These are phyloP conservation scores for Ploceus nigricollis DNA, from an alignment of 2,113 vertebrate genomes.

Conservation along the genomic window DNA sequence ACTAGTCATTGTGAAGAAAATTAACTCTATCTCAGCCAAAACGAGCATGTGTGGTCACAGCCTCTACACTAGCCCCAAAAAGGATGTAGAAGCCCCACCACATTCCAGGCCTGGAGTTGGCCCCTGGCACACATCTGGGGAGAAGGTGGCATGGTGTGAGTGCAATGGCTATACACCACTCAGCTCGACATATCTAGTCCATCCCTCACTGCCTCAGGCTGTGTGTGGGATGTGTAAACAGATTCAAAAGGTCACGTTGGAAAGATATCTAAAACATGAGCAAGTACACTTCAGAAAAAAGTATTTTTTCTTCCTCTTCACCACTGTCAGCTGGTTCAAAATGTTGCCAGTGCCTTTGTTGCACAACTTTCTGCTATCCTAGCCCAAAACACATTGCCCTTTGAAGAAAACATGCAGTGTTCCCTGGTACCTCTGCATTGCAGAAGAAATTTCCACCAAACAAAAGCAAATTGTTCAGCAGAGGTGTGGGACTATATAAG, in stretches of 20 bases:
- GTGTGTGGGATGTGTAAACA: neutral
- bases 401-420: neutral
- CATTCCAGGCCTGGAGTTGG: rapidly evolving
- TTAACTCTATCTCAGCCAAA: neutral
- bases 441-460: neutral
- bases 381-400: neutral
- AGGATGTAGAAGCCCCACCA: neutral
- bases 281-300: neutral
- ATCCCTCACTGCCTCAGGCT: neutral
- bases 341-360: neutral
- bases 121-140: neutral
- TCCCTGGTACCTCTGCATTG: neutral
- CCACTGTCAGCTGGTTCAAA: neutral
- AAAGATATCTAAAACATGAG: neutral
- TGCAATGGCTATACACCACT: rapidly evolving
- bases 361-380: neutral
- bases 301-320: neutral
- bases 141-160: rapidly evolving
- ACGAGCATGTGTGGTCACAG: neutral
- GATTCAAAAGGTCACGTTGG: neutral
- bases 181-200: neutral
- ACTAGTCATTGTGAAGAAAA: neutral
- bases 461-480: neutral
- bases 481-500: neutral
- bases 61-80: rapidly evolving